Base-by-base conservation (phyloP, 1,140 invertebrate species). In the Aphis craccivora region DNA sequence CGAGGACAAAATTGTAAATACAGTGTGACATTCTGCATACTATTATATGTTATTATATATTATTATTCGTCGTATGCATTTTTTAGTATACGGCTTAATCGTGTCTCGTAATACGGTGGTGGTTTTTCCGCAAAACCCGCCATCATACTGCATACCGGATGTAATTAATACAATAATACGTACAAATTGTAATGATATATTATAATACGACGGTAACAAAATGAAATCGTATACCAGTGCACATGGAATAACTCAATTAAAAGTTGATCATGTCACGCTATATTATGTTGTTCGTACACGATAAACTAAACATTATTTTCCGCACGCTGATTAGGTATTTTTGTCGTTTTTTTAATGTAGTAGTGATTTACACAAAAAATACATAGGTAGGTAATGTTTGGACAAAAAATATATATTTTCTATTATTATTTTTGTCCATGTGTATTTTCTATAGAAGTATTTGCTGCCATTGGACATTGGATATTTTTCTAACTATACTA, bases 221-320 rank as follows among this genome's bases (percentile, higher is more conserved):
- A 43, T 30, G 40, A 90, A 90, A 90, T 25, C 35, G 35, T 89
- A 89, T 8, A 55, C 88, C 35, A 2, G 51, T 76, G 51, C 51
- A 37, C 51, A 89, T 90, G 37, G 25, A 67, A 90, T 90, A 90
- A 67, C 55, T 67, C 89, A 90, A 90, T 90, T 90, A 90, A 90
- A 67, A 67, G 55, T 90, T 8, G 89, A 90, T 90, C 55, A 40
- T 60, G 37, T 90, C 89, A 90, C 89, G 89, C 89, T 60, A 67
- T 67, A 88, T 48, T 48, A 40, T 53, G 37, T 45, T n/a, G 40
- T 35, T 51, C 37, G 35, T 35, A 18, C 60, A 76, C 60, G 5
- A 76, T n/a, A 76, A 76, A 76, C 60, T n/a, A 76, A 76, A 76
- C n/a, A 76, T 76, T n/a, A 35, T 67, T 67, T 30, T n/a, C 60